Evolutionary conservation across 2,113 vertebrate genomes (phyloP), one percentile per base, ranked within the genome.

Genomic region (Martes martes): DNA sequence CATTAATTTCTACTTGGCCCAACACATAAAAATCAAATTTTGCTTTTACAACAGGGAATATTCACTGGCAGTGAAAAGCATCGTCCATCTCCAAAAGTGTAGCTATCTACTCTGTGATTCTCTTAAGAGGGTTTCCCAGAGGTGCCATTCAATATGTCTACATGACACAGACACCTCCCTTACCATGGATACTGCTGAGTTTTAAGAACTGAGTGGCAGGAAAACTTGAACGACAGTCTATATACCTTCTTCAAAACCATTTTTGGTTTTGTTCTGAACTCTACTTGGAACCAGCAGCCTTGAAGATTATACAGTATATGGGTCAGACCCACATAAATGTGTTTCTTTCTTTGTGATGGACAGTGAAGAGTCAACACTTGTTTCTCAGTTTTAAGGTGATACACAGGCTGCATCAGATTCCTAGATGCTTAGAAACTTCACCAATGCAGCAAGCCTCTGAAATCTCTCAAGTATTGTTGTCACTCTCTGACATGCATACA

Each of bases 1-100:
- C 69, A 11, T 52, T 52, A 42, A 52, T 45, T 47, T 89, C 21
- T 26, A 33, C 33, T 45, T 9, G 14, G 6, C 4, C 50, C n/a
- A 52, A 14, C 3, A 14, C 3, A 78, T 10, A 31, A 26, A 63
- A 23, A 18, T 52, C 42, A 63, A 13, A 65, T 33, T 85, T 24
- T 67, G 10, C 67, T 78, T 69, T 69, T 2, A 50, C 59, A 63
- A 74, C 14, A 19, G 45, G 15, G 26, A 87, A 36, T 67, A 78
- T 21, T 63, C 61, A 6, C 39, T 50, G 50, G 8, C 24, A 39
- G 11, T 31, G 31, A 67, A 67, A 42, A 39, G 6, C 8, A 26
- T 73, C 1, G 0, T 8, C 45, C 0, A 78, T 83, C 24, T 79
- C 36, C 1, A 63, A 39, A 71, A 55, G 15, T 11, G 10, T 3